These are phyloP conservation scores for Cylloceria caligata DNA, from an alignment of 2,888 invertebrate species.

Conservation along the genomic window DNA sequence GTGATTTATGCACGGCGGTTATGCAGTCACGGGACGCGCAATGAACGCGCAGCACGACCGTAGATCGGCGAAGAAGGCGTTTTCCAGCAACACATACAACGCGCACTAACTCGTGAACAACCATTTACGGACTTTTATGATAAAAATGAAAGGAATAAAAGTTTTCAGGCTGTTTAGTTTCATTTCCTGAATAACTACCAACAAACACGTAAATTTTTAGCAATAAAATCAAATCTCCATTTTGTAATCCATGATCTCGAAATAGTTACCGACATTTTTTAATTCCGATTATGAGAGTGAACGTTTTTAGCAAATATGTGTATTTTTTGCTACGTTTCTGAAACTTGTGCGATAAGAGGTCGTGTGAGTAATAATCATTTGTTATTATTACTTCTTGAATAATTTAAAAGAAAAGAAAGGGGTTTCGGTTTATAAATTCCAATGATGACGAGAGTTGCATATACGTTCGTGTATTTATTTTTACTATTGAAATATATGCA, in stretches of 20 bases:
- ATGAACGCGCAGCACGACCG: slow-evolving; percentile 12
- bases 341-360: background rate
- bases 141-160: slow-evolving; percentile 3
- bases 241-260: background rate
- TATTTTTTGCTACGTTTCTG: background rate
- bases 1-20: slow-evolving; percentile 58
- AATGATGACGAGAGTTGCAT: slow-evolving; percentile 36
- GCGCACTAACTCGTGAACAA: slow-evolving; percentile 39
- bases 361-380: slow-evolving; percentile 30
- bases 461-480: slow-evolving; percentile 22
- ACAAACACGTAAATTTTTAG: background rate
- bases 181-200: background rate
- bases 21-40: slow-evolving; percentile 35
- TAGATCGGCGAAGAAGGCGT: slow-evolving; percentile 38
- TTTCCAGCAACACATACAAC: slow-evolving; percentile 41
- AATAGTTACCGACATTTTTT: background rate
- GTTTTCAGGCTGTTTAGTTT: background rate
- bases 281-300: background rate
- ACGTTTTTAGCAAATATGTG: background rate
- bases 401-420: slow-evolving; percentile 12
- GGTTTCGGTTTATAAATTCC: slow-evolving; percentile 49
- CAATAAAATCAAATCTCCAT: background rate
- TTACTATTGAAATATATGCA: slow-evolving; percentile 22
- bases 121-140: slow-evolving; percentile 36
- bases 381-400: slow-evolving; percentile 22